Percentiles rank a stretch among this genome's conserved stretches.
These are phyloP conservation scores for Epizoanthus stellaris DNA, from an alignment of 92 coral and sea anemone genomes.

Conservation along the genomic window DNA sequence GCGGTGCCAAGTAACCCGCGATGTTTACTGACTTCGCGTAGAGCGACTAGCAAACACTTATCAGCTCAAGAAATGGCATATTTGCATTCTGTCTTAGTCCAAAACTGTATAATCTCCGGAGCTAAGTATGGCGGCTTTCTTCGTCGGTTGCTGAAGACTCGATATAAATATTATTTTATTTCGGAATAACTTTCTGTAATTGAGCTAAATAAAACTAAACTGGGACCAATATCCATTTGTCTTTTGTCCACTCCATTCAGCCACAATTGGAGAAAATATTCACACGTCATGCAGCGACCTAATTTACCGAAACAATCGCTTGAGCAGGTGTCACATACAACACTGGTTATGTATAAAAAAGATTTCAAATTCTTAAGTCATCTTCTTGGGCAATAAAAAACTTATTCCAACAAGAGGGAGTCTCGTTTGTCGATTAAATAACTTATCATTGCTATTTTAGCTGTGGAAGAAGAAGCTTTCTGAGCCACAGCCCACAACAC, in stretches of 20 bases:
- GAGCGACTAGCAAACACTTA: not conserved
- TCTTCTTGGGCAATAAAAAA: too few species aligned
- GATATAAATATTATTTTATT: not conserved
- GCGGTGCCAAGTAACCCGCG: not conserved
- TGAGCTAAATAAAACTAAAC: not conserved
- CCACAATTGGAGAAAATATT: slow-evolving; percentile 3
- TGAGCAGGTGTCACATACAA: slow-evolving; percentile 11
- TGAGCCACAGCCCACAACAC: too few species aligned
- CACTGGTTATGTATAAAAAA: too few species aligned
- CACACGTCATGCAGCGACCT: slow-evolving; percentile 1
- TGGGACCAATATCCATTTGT: not conserved
- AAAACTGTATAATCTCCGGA: not conserved
- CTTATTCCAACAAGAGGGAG: too few species aligned
- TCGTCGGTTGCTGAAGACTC: not conserved
- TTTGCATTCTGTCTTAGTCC: not conserved
- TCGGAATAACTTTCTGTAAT: not conserved
- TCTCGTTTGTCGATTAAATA: too few species aligned
- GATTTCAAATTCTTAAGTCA: too few species aligned
- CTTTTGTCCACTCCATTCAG: slow-evolving; percentile 9
- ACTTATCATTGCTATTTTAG: too few species aligned
- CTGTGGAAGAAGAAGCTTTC: too few species aligned
- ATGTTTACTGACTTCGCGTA: not conserved
- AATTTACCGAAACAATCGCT: not conserved
- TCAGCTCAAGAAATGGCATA: not conserved
- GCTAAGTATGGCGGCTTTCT: not conserved